A percentile compares a stretch with the other conserved stretches of the same genome.
Evolutionary conservation across 2,113 vertebrate genomes (phyloP).

Genomic region (Platichthys stellatus): DNA sequence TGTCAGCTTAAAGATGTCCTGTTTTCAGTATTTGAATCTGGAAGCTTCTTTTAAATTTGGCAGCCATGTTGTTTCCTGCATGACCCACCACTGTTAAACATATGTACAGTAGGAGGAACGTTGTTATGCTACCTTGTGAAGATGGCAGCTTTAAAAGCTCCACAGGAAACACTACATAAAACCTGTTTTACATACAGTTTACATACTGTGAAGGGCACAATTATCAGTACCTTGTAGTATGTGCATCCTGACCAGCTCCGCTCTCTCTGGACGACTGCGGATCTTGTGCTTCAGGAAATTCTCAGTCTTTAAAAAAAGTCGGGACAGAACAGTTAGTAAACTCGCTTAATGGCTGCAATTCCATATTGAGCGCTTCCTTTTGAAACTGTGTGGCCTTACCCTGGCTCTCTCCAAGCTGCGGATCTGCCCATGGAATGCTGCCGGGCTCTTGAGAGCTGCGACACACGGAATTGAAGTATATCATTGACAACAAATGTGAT

Average conservation of each 20-base stretch:
- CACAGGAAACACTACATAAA: not conserved
- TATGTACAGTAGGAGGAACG: not conserved
- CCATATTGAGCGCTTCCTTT: conserved; percentile 1
- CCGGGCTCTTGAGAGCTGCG: conserved; percentile 97
- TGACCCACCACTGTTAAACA: not conserved
- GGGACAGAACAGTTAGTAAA: not conserved
- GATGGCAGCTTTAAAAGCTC: not conserved
- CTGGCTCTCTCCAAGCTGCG: conserved; percentile 98
- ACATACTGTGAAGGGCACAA: not conserved
- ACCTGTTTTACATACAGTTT: not conserved
- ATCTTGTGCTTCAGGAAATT: conserved; percentile 99
- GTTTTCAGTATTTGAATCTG: not conserved
- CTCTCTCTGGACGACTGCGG: conserved; percentile 93
- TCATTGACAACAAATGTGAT: no score
- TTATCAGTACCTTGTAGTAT: conserved; percentile 91
- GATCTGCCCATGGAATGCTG: conserved; percentile 98
- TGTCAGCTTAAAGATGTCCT: not conserved
- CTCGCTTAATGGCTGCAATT: not conserved
- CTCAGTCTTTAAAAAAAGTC: conserved; percentile 86
- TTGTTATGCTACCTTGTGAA: not conserved
- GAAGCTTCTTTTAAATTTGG: not conserved
- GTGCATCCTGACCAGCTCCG: conserved; percentile 98
- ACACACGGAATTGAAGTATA: conserved; percentile 28
- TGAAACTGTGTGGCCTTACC: conserved; percentile 79
- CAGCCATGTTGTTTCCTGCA: not conserved